Evolutionary conservation across 30 jellyfish, hydroid and myxozoan genomes (phyloP), one percentile per base, ranked within the genome.

Genomic region (Calvadosia cruxmelitensis): DNA sequence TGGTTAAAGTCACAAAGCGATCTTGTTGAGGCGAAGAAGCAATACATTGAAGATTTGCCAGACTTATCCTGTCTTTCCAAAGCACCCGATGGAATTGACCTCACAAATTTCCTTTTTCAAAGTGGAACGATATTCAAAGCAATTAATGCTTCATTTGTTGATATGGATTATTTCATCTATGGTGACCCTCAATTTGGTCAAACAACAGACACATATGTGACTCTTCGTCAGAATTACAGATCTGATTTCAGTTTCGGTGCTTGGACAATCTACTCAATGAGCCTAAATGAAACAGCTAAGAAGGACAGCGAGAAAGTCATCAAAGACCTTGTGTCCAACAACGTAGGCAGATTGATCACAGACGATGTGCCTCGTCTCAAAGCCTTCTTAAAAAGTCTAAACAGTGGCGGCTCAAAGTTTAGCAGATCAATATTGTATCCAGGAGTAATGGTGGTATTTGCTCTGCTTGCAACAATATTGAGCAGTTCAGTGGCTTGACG

Each of bases 361-460:
- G 96, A 86, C 42, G 94, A 86, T 51, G 93, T 86, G 20, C 74
- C 86, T 13, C 64, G 94, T 73, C 82, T 75, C 75, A 76, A 91
- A 27, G 49, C 68, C 62, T 69, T 77, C 52, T 71, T 84, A 29
- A 42, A 42, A 5, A 42, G 10, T 42, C 20, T 5, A 5, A 42
- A 42, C 10, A 20, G 57, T 42, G 57, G 10, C 20, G 57, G 57
- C 20, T n/a, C n/a, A n/a, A n/a, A n/a, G n/a, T n/a, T n/a, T n/a
- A n/a, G n/a, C n/a, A n/a, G n/a, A n/a, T n/a, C n/a, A n/a, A n/a
- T n/a, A n/a, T n/a, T n/a, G n/a, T n/a, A n/a, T n/a, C n/a, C n/a
- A n/a, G n/a, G n/a, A n/a, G n/a, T n/a, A n/a, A n/a, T n/a, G n/a
- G n/a, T n/a, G n/a, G n/a, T n/a, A n/a, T n/a, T n/a, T n/a, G n/a